phyloP scores from a whole-genome alignment of 2,888 invertebrate species.

The Tetragonula carbonaria region DNA sequence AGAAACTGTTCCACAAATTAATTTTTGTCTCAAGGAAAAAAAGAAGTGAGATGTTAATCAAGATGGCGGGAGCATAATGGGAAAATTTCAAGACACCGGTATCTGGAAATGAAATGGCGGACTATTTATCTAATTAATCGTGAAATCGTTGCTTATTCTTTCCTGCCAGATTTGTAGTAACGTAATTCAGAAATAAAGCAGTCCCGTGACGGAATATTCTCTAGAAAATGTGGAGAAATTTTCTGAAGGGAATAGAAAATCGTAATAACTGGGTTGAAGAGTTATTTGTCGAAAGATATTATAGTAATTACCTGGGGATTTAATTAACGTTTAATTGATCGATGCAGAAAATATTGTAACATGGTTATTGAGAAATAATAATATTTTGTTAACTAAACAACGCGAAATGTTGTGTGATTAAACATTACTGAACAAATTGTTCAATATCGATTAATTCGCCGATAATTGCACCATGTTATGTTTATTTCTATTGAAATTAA shows the following conservation, averaged over 20 bases:
- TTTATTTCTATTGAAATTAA: neutral
- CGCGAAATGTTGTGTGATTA: no score
- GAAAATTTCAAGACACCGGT: neutral
- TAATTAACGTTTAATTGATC: no score
- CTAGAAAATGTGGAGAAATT: no score
- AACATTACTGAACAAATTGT: neutral
- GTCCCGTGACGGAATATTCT: no score
- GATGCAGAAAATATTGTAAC: neutral
- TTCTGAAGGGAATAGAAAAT: neutral
- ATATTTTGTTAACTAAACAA: neutral
- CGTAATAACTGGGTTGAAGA: no score
- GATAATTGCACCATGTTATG: neutral
- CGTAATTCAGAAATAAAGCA: no score
- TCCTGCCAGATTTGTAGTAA: no score
- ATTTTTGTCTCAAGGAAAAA: neutral
- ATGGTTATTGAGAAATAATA: neutral
- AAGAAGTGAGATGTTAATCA: neutral
- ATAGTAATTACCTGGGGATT: no score
- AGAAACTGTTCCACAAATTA: neutral
- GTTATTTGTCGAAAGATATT: no score
- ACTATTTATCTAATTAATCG: neutral
- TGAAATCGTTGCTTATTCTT: neutral
- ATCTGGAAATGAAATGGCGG: neutral
- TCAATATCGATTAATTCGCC: no score
- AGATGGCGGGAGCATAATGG: neutral